Evolutionary conservation across 2,113 vertebrate genomes (phyloP), one percentile per base, ranked within the genome.

Genomic region (Bos indicus): DNA sequence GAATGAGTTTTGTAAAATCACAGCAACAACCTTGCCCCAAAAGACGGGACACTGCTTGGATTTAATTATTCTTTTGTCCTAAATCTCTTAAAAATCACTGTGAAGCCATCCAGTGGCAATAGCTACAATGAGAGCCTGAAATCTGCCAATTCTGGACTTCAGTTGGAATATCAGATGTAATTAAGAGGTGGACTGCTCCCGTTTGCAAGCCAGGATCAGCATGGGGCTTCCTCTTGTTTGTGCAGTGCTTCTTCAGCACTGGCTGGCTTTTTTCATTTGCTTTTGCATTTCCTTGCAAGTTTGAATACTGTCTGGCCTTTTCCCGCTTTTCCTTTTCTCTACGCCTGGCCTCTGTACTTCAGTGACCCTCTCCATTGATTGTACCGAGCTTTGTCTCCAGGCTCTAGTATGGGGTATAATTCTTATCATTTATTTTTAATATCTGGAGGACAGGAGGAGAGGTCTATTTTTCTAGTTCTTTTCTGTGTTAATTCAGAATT

Each of bases 1-100:
- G 62, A 95, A 10, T 67, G 40, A 91, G 15, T 95, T 96, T 96
- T 93, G 26, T 89, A 91, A 78, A 88, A n/a, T 95, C 77, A 59
- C 14, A 88, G 21, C 93, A 80, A 84, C 28, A 54, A 5, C 62
- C 40, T 94, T 94, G 13, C 60, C 51, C 40, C 4, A 48, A 92
- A 94, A 94, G 19, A 83, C 67, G 3, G 48, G 71, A 11, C 74
- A 33, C 87, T 94, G 52, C 33, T 89, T 94, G 71, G 54, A 77
- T 92, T 90, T 91, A 88, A 64, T 90, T 88, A 88, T 13, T 85
- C 57, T 91, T 81, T 80, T 17, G 36, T 91, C 30, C 57, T 91
- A 26, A 81, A 36, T 88, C 23, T 92, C 62, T 94, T 92, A 36
- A 78, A 94, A 84, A 57, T 77, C 15, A 74, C 30, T 19, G 1